Evolutionary conservation across 2,888 invertebrate species (phyloP), one percentile per base, ranked within the genome.

Genomic region (Oscheius sp.): DNA sequence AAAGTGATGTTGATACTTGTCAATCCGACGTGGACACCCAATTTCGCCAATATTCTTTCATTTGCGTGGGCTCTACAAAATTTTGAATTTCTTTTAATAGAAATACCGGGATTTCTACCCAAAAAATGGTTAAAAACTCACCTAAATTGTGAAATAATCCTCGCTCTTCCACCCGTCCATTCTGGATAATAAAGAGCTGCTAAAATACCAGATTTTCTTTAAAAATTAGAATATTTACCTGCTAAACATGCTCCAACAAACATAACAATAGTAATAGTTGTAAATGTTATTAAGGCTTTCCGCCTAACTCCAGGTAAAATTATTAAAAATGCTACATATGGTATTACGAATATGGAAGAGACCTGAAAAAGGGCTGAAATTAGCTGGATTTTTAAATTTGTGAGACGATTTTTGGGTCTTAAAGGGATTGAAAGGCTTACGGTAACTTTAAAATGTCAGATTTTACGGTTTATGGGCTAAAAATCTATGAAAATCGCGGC

Each of bases 11-110:
- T 87, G 56, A 87, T 75, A 25, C 81, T 75, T 53, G 77, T 74
- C n/a, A 87, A 73, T 13, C 87, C 87, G 59, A 87, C 84, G 61
- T 82, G 77, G 16, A 87, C 85, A 5, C 86, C 86, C 21, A 87
- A 72, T 43, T 72, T 49, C 23, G 85, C 79, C 64, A 84, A 76
- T 63, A 86, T 85, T 29, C 85, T 72, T 68, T 85, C 83, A 29
- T 76, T 79, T 7, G 87, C 84, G 68, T 85, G 83, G 6, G 84
- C 80, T 55, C 83, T 71, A 63, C 43, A 77, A 58, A 35, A 45
- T 12, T 23, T 23, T n/a, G n/a, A n/a, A n/a, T n/a, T n/a, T n/a
- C n/a, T 49, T 13, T 49, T 45, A 9, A 45, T 16, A n/a, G 16
- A 23, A 55, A 23, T 55, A 18, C 55, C 13, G n/a, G n/a, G n/a